A percentile compares a stretch with the other conserved stretches of the same genome.
Evolutionary conservation across 2,888 invertebrate species (phyloP).

Genomic region (Trissoscelio sp.): DNA sequence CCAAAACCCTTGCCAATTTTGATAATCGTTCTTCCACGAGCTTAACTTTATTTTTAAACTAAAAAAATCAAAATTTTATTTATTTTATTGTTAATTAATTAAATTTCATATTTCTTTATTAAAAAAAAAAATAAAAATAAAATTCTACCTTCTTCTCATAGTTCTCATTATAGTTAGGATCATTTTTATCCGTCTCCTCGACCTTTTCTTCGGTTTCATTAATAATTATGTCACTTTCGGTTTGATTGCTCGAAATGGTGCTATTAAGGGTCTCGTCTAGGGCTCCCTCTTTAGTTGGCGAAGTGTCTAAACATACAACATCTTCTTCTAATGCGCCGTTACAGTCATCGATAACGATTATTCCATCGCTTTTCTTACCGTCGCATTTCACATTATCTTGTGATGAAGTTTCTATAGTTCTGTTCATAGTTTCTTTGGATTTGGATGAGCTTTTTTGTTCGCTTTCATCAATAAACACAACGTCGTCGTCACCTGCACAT

Average conservation of each 20-base stretch:
- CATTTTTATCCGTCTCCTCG: slow-evolving; percentile 34
- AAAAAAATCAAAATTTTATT: no score
- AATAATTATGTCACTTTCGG: slow-evolving; percentile 38
- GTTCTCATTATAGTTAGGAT: slow-evolving; percentile 38
- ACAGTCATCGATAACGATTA: not conserved
- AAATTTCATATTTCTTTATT: no score
- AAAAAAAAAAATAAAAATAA: slow-evolving; percentile 22
- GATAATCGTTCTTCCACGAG: slow-evolving; percentile 78
- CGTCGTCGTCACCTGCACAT: slow-evolving; percentile 64
- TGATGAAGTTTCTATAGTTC: not conserved
- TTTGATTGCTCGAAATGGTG: not conserved
- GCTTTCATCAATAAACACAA: slow-evolving; percentile 20
- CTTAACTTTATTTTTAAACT: slow-evolving; percentile 74
- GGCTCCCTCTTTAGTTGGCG: not conserved
- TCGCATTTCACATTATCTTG: not conserved
- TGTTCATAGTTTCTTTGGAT: not conserved
- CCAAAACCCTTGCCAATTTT: slow-evolving; percentile 80
- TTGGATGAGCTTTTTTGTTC: not conserved
- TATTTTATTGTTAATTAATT: no score
- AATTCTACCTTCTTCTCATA: slow-evolving; percentile 46
- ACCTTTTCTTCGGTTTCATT: slow-evolving; percentile 45
- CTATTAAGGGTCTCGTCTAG: not conserved
- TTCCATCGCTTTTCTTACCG: slow-evolving; percentile 9
- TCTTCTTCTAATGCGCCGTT: slow-evolving; percentile 46
- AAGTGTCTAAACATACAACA: slow-evolving; percentile 47